Percentiles rank a stretch among this genome's conserved stretches.
phyloP scores from a whole-genome alignment of 1,140 invertebrate species.

The Drosophila funebris region DNA sequence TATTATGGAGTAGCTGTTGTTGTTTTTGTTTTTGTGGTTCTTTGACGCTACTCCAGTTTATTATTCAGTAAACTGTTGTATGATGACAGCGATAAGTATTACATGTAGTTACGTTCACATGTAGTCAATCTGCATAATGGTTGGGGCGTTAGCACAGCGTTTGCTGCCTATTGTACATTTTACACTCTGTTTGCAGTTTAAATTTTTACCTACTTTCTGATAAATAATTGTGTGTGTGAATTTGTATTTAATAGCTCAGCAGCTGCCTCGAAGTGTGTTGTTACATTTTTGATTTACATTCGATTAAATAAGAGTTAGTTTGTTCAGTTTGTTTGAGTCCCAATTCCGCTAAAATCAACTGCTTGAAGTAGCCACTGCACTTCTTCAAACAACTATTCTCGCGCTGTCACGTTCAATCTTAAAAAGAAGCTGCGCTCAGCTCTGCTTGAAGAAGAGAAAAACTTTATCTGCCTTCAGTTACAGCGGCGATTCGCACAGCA shows the following conservation, averaged over 20 bases:
- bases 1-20: neutral
- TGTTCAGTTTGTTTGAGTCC: neutral
- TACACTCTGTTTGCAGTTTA: neutral
- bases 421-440: neutral
- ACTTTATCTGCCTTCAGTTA: too few relatives aligned
- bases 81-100: conserved; percentile 62
- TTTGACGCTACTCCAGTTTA: conserved; percentile 57
- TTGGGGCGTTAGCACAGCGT: conserved; percentile 5
- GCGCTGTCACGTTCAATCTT: neutral
- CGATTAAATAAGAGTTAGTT: too few relatives aligned
- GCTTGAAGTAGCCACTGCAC: neutral
- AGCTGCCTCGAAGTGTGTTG: too few relatives aligned
- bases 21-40: neutral
- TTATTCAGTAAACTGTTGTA: conserved; percentile 66
- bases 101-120: conserved; percentile 62
- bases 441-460: neutral
- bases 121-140: conserved; percentile 71
- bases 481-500: neutral
- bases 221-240: neutral
- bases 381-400: neutral
- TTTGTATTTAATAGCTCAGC: neutral
- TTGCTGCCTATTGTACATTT: neutral
- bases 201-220: neutral
- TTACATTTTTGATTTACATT: neutral
- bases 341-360: neutral